Conservation (phyloP, 2,113 vertebrate genomes). For the Macaca mulatta region DNA sequence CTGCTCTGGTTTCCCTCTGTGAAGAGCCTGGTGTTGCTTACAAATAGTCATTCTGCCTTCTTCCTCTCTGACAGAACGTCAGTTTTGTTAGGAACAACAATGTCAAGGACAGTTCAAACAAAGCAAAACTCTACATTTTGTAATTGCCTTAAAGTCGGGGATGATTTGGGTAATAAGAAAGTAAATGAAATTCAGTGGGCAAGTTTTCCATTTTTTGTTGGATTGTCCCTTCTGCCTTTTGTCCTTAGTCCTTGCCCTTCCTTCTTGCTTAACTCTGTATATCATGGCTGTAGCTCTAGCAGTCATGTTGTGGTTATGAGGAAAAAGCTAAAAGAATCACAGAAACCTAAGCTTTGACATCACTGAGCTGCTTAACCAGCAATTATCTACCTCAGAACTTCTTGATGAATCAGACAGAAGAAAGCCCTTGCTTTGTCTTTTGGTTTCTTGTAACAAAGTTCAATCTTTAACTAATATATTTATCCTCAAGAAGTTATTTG, state of each 20-base stretch:
- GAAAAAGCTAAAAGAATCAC: neutral
- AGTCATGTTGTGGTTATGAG: neutral
- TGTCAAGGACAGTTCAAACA: neutral
- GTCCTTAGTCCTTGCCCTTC: neutral
- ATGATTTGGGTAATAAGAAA: neutral
- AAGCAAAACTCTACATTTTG: neutral
- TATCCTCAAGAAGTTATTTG: neutral
- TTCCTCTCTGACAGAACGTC: neutral
- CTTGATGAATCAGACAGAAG: slow-evolving; percentile 6
- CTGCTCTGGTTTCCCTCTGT: neutral
- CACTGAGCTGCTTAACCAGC: neutral
- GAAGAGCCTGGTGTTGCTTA: neutral
- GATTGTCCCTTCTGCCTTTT: neutral
- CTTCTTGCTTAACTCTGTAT: neutral
- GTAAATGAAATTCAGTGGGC: neutral
- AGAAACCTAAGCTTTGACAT: neutral
- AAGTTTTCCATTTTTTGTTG: neutral
- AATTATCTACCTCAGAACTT: neutral
- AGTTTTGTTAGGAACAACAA: neutral
- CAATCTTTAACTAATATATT: neutral
- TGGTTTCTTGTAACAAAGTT: neutral
- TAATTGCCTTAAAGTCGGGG: neutral
- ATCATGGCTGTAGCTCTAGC: neutral
- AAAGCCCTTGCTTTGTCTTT: neutral
- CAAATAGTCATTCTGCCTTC: neutral